Conservation (phyloP, 2,797 vertebrate genomes). For the Enteromius argenteus region DNA sequence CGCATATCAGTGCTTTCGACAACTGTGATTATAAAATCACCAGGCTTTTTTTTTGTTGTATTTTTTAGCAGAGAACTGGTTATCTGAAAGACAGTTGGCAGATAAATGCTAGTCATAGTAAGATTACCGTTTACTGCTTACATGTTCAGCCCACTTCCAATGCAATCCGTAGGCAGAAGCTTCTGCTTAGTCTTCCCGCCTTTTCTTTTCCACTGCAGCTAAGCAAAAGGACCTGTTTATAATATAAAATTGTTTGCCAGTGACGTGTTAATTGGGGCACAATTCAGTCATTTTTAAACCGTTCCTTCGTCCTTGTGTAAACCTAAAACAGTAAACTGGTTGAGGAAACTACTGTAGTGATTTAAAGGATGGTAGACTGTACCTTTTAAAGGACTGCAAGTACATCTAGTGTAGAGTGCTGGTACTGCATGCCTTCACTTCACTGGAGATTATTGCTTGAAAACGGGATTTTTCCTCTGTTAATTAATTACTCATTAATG, state of each 20-base stretch:
- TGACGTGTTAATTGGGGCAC: not conserved
- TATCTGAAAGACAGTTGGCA: not conserved
- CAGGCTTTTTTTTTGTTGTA: not conserved
- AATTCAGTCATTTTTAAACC: not conserved
- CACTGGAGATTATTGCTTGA: not conserved
- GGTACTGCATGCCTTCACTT: constrained; percentile 43
- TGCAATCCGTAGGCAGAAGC: not conserved
- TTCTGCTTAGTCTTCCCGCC: not conserved
- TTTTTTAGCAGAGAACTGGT: constrained; percentile 2
- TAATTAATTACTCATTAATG: constrained; percentile 17
- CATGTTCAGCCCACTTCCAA: not conserved
- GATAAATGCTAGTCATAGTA: not conserved
- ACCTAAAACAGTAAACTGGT: constrained; percentile 10
- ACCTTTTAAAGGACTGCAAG: constrained; percentile 46
- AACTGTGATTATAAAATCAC: not conserved
- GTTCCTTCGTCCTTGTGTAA: constrained; percentile 5
- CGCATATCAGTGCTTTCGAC: not conserved
- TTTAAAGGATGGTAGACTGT: not conserved
- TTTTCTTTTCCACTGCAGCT: not conserved
- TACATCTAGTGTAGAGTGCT: constrained; percentile 63
- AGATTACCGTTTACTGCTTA: constrained; percentile 7
- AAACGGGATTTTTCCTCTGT: not conserved
- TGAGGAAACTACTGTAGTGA: not conserved
- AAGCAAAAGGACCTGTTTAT: not conserved
- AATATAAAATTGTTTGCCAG: not conserved